Percentiles rank a stretch among this genome's conserved stretches.
phyloP scores from a whole-genome alignment of 2,888 invertebrate genomes.

The Sycophila texana region DNA sequence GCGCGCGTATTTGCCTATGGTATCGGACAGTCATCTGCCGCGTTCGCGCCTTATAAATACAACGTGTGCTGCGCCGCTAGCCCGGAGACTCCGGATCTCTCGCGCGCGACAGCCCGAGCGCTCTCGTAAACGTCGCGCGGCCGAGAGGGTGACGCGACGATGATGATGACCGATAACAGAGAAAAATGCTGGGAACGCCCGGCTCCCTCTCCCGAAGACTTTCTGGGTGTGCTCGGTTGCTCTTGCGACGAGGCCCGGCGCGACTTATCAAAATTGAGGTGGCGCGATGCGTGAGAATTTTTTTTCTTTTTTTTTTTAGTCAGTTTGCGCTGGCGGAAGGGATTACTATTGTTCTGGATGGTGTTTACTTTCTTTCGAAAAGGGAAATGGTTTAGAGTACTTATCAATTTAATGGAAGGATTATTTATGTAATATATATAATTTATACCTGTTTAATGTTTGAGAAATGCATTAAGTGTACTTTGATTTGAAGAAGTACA shows the following conservation, averaged over 20 bases:
- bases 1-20: background rate
- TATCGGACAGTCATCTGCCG: background rate
- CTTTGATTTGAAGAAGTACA: too few relatives aligned
- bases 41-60: background rate
- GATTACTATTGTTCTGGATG: too few relatives aligned
- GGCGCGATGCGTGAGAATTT: too few relatives aligned
- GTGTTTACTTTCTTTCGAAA: too few relatives aligned
- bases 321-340: too few relatives aligned
- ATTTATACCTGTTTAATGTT: too few relatives aligned
- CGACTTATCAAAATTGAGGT: conserved; percentile 10
- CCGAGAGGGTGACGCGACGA: conserved; percentile 35
- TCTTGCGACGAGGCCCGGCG: background rate
- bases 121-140: background rate
- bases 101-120: background rate
- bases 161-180: conserved; percentile 65
- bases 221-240: background rate
- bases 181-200: conserved; percentile 52
- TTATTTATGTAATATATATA: too few relatives aligned
- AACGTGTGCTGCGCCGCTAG: background rate
- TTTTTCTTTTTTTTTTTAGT: too few relatives aligned
- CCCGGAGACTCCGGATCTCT: background rate
- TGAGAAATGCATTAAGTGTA: too few relatives aligned
- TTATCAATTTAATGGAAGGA: too few relatives aligned
- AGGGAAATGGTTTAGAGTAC: too few relatives aligned
- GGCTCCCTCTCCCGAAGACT: background rate